phyloP scores from a whole-genome alignment of 2,797 vertebrate species.

The Melanotaenia trifasciata region DNA sequence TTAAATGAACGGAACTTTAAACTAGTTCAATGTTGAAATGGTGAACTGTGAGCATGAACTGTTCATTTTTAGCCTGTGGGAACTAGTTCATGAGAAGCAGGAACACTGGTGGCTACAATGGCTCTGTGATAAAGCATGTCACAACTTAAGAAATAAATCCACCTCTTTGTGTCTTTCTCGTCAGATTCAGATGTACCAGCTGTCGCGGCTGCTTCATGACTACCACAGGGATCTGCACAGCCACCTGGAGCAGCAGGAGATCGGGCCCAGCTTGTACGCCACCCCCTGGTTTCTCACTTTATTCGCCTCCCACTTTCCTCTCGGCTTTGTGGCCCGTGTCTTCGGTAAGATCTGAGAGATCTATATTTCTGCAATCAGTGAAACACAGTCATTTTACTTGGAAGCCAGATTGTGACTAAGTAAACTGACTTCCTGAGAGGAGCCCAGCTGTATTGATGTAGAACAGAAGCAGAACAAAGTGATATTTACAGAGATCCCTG shows the following conservation, averaged over 20 bases:
- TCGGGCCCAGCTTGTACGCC: conserved; percentile 95
- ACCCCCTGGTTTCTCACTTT: conserved; percentile 98
- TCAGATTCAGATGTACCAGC: conserved; percentile 99
- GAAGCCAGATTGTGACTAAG: neutral
- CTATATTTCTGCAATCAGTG: neutral
- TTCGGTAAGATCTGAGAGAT: conserved; percentile 85
- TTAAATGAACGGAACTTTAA: too few relatives aligned
- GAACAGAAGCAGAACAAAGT: neutral
- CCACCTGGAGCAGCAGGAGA: conserved; percentile 95
- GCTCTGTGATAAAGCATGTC: too few relatives aligned
- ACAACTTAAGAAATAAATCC: neutral
- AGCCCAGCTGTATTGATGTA: neutral
- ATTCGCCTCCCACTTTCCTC: conserved; percentile 96
- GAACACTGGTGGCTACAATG: too few relatives aligned
- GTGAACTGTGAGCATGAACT: too few relatives aligned
- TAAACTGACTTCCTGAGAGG: neutral
- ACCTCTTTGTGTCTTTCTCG: conserved; percentile 2
- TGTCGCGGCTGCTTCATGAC: conserved; percentile 95
- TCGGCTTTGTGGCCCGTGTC: conserved; percentile 96
- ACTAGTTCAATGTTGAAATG: too few relatives aligned
- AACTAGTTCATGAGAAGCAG: too few relatives aligned
- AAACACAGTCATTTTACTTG: neutral
- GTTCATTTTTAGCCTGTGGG: too few relatives aligned
- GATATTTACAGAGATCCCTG: neutral
- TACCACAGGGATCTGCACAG: conserved; percentile 94